Base-by-base conservation (phyloP, 92 coral and sea anemone species). In the Actinernus sp. region DNA sequence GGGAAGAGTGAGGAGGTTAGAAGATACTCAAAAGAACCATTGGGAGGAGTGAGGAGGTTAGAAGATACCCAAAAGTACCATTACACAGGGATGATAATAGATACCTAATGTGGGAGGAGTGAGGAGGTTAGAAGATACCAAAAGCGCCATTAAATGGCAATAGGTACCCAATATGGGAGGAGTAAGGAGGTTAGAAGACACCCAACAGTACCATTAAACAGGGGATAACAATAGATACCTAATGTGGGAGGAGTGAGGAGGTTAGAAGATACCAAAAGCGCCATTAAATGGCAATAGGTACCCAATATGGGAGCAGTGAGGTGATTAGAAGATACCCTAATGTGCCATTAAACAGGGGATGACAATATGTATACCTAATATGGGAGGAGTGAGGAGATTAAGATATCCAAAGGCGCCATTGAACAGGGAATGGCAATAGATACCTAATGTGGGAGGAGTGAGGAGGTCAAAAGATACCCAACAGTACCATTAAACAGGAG, bases 371-470 rank as follows among this genome's bases (percentile, higher is more conserved):
- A n/a, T n/a, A n/a, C n/a, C n/a, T n/a, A n/a, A n/a, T n/a, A n/a
- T n/a, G n/a, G n/a, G n/a, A n/a, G n/a, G n/a, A n/a, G n/a, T n/a
- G n/a, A n/a, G n/a, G n/a, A n/a, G n/a, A n/a, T n/a, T n/a, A n/a
- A n/a, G n/a, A n/a, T n/a, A n/a, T n/a, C n/a, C n/a, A n/a, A n/a
- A 44, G 70, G 70, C 45, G 63, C 78, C 92, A 75, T 37, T 28
- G 55, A 58, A 36, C 33, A 31, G 13, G 63, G 50, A 9, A 49
- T 14, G 29, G 12, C 61, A 4, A 33, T 32, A 46, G 27, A 55
- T 20, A 49, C 49, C 51, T 65, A 17, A 26, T 4, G 6, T 3
- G 17, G 23, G 2, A 7, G 16, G 21, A 13, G 30, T 14, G 10
- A 44, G 3, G 14, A 32, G 0, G 20, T 4, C n/a, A 22, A 26